These are phyloP conservation scores for Manduca sexta DNA, from an alignment of 1,140 invertebrate species.

Conservation along the genomic window DNA sequence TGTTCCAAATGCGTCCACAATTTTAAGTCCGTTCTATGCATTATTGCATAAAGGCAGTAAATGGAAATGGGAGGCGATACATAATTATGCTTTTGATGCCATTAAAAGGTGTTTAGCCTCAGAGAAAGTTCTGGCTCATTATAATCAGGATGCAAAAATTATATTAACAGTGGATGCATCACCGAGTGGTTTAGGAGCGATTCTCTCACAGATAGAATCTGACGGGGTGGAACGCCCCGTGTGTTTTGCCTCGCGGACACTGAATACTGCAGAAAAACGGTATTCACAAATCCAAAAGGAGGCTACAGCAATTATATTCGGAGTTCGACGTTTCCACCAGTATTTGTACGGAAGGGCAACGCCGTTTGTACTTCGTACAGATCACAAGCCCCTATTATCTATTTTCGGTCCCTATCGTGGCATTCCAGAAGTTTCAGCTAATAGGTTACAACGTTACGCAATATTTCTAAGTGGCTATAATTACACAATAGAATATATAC, in stretches of 20 bases:
- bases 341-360: conserved; percentile 22
- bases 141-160: too few species aligned
- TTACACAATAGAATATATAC: neutral
- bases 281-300: conserved; percentile 20
- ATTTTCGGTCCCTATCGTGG: conserved; percentile 20
- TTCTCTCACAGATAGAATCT: too few species aligned
- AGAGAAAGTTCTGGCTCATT: too few species aligned
- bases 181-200: too few species aligned
- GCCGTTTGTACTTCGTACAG: conserved; percentile 19
- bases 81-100: too few species aligned
- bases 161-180: too few species aligned
- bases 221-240: too few species aligned
- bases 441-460: neutral
- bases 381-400: conserved; percentile 21
- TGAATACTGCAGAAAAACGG: conserved; percentile 19
- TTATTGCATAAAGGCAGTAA: too few species aligned
- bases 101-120: too few species aligned
- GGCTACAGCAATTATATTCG: conserved; percentile 24
- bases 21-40: too few species aligned
- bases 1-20: too few species aligned
- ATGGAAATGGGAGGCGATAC: too few species aligned
- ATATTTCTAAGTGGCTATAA: neutral
- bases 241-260: conserved; percentile 29
- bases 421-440: conserved; percentile 10
- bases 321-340: conserved; percentile 18